Percentiles rank a stretch among this genome's conserved stretches.
Conservation (phyloP, 1,140 invertebrate genomes). For the Rhysida immarginata region DNA sequence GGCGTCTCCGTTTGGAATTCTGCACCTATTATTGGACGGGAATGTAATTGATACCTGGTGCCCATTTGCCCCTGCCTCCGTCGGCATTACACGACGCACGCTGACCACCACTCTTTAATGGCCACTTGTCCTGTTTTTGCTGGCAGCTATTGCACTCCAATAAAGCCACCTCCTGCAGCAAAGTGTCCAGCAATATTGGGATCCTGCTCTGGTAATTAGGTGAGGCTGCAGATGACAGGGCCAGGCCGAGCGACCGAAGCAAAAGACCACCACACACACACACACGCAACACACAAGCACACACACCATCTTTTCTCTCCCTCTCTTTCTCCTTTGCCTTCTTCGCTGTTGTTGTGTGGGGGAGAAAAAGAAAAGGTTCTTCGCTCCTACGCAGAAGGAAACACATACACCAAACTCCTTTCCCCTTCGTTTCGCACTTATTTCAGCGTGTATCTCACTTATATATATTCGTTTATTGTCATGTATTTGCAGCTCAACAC, state of each 20-base stretch:
- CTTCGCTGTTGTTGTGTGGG: no score
- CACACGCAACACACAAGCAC: background rate
- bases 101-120: slow-evolving; percentile 6
- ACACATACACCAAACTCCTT: no score
- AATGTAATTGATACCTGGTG: slow-evolving; percentile 5
- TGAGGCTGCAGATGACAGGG: background rate
- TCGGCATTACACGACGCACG: slow-evolving; percentile 1
- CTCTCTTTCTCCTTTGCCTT: no score
- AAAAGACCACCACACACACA: background rate
- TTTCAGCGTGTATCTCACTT: no score
- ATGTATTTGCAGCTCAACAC: no score
- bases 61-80: background rate
- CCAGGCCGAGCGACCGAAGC: background rate
- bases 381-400: no score
- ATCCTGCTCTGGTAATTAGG: slow-evolving; percentile 7
- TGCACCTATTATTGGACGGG: slow-evolving; percentile 3
- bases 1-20: background rate
- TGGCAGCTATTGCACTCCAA: slow-evolving; percentile 8
- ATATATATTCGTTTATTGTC: no score
- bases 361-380: no score
- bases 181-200: slow-evolving; percentile 4
- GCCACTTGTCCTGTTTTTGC: slow-evolving; percentile 9
- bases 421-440: no score
- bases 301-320: no score
- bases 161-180: slow-evolving; percentile 8